Evolutionary conservation across 1,140 invertebrate genomes (phyloP).

Genomic region (Aphidius gifuensis): DNA sequence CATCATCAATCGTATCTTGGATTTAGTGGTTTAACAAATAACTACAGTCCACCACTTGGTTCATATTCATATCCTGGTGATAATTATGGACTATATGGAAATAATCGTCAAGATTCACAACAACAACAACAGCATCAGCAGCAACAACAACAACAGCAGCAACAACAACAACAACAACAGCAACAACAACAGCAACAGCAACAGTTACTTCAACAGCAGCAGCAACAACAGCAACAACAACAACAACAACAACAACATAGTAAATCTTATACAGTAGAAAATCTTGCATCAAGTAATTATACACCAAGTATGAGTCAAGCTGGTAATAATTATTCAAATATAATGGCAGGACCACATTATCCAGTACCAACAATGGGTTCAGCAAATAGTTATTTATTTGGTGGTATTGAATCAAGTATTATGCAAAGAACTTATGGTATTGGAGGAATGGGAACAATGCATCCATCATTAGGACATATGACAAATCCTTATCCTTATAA

Average conservation of each 20-base stretch:
- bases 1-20: constrained; percentile 46
- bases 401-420: constrained; percentile 49
- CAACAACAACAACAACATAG: constrained; percentile 49
- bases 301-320: constrained; percentile 47
- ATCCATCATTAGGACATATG: constrained; percentile 49
- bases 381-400: constrained; percentile 49
- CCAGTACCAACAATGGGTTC: constrained; percentile 49
- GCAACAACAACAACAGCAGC: constrained; percentile 34
- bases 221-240: constrained; percentile 35
- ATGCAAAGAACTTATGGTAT: constrained; percentile 52
- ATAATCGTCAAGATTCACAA: constrained; percentile 35
- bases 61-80: constrained; percentile 44
- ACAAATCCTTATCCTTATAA: constrained; percentile 51
- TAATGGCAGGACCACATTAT: constrained; percentile 50
- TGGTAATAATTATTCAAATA: constrained; percentile 45
- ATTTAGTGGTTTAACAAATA: constrained; percentile 39
- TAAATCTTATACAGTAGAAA: constrained; percentile 52
- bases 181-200: constrained; percentile 28
- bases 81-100: constrained; percentile 43
- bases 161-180: constrained; percentile 22
- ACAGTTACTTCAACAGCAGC: constrained; percentile 19
- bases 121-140: too few species aligned
- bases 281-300: constrained; percentile 52
- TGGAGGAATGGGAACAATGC: constrained; percentile 47
- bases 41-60: constrained; percentile 46